phyloP scores from a whole-genome alignment of 2,113 vertebrate species.

The Tretioscincus oriximinensis region DNA sequence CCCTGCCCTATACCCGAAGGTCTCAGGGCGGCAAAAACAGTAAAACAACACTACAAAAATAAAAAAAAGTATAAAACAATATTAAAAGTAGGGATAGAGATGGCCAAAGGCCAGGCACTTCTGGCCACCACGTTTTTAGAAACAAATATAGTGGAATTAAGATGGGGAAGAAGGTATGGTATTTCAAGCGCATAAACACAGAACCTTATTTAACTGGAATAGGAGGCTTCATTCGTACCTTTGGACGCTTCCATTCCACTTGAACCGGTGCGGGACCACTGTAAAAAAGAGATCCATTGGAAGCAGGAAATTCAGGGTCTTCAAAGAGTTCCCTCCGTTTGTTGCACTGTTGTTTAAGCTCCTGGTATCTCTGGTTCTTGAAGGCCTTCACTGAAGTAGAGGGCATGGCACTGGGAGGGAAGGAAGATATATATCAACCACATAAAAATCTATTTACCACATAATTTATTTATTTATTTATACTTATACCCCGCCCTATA shows the following conservation, averaged over 20 bases:
- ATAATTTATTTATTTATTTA: too few species aligned
- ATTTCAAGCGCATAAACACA: neutral
- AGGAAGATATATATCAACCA: constrained; percentile 15
- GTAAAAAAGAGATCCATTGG: constrained; percentile 82
- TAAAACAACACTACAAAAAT: too few species aligned
- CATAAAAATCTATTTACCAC: neutral
- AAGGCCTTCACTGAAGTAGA: constrained; percentile 69
- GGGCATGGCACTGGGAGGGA: constrained; percentile 70
- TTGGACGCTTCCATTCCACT: constrained; percentile 89
- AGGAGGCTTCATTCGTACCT: constrained; percentile 67
- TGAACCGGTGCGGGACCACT: constrained; percentile 67
- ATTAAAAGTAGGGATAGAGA: too few species aligned
- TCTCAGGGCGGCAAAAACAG: too few species aligned
- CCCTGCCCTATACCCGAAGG: too few species aligned
- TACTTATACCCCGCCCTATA: too few species aligned
- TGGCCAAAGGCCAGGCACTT: too few species aligned
- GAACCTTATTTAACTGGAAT: neutral
- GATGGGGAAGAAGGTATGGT: too few species aligned
- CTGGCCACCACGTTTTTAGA: too few species aligned
- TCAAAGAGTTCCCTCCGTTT: constrained; percentile 80
- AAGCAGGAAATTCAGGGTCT: constrained; percentile 86
- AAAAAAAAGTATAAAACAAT: too few species aligned
- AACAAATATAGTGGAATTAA: too few species aligned
- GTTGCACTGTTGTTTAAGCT: constrained; percentile 80
- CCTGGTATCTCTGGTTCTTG: constrained; percentile 81